These are phyloP conservation scores for Ranitomeya imitator DNA, from an alignment of 2,113 vertebrate species.

Conservation along the genomic window DNA sequence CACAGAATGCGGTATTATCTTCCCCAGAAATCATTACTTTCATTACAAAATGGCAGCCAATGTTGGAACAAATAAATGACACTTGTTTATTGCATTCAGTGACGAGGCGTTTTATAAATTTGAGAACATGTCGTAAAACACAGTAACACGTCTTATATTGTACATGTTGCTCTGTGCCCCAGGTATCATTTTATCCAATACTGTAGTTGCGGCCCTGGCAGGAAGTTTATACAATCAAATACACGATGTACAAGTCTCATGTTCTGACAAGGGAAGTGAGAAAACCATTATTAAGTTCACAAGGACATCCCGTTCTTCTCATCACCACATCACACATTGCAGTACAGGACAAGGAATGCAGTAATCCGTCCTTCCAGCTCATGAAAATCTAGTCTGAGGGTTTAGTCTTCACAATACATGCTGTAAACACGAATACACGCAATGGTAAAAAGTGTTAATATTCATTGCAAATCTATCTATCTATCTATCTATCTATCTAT, in stretches of 20 bases:
- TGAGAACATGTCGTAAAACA: not conserved
- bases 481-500: not conserved
- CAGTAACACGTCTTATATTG: not conserved
- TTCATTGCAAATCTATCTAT: not conserved
- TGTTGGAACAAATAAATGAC: not conserved
- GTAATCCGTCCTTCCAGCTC: conserved; percentile 3
- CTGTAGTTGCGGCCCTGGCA: not conserved
- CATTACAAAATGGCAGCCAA: not conserved
- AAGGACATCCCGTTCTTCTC: conserved; percentile 22
- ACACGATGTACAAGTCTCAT: conserved; percentile 22
- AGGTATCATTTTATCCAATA: not conserved
- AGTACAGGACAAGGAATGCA: not conserved
- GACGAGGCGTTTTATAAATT: not conserved
- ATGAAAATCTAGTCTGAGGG: not conserved
- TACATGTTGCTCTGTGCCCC: conserved; percentile 1
- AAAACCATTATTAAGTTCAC: conserved; percentile 45
- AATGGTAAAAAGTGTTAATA: not conserved
- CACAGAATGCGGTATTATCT: not conserved
- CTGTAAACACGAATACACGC: not conserved
- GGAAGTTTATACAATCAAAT: conserved; percentile 27
- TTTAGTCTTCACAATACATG: not conserved
- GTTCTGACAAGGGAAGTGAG: conserved; percentile 33
- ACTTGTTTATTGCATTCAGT: not conserved
- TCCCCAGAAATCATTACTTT: not conserved
- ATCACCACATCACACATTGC: conserved; percentile 14